A percentile compares a stretch with the other conserved stretches of the same genome.
Evolutionary conservation across 2,797 vertebrate species (phyloP).

Genomic region (Syngnathus acus): DNA sequence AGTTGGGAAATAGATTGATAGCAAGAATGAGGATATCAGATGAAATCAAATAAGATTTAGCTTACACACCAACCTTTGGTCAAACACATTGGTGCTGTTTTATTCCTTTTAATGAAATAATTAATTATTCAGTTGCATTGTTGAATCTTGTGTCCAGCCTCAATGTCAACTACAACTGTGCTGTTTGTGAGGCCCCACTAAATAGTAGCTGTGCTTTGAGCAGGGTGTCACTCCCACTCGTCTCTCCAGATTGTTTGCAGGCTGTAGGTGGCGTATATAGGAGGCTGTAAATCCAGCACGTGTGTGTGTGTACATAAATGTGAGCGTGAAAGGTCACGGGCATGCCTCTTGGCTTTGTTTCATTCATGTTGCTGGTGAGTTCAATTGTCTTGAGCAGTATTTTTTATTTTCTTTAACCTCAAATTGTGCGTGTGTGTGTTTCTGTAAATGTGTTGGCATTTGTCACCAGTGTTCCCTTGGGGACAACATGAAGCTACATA

Average conservation of each 20-base stretch:
- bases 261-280: conserved; percentile 24
- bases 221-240: background rate
- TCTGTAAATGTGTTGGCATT: conserved; percentile 9
- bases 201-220: conserved; percentile 48
- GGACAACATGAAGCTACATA: conserved; percentile 11
- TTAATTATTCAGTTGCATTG: background rate
- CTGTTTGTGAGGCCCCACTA: conserved; percentile 33
- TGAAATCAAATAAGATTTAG: background rate
- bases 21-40: background rate
- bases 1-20: background rate
- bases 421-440: conserved; percentile 9
- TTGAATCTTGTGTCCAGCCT: conserved; percentile 19
- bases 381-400: conserved; percentile 32
- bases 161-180: conserved; percentile 2
- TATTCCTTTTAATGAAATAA: background rate
- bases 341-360: conserved; percentile 43
- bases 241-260: background rate
- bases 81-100: background rate
- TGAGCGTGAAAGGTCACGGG: conserved; percentile 49
- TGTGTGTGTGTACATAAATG: conserved; percentile 34
- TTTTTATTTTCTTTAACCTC: conserved; percentile 23
- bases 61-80: too few species aligned
- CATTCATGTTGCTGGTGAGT: conserved; percentile 33
- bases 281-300: conserved; percentile 55
- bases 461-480: conserved; percentile 7